Conservation (phyloP, 2,888 invertebrate genomes). For the Cephus pygmeus region DNA sequence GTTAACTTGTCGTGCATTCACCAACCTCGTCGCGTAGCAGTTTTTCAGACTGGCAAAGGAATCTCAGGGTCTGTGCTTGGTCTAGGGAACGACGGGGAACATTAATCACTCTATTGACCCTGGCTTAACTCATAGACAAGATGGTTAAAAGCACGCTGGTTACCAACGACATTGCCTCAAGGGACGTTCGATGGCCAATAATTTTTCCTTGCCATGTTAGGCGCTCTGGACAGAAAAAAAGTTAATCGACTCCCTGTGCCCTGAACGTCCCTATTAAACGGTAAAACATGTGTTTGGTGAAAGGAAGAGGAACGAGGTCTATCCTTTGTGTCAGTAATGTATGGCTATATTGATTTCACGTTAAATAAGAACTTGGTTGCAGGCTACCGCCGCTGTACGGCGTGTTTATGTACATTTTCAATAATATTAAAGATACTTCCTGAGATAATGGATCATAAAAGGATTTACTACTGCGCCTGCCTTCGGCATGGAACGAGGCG, state of each 20-base stretch:
- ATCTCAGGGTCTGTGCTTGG: neutral
- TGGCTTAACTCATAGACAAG: constrained; percentile 4
- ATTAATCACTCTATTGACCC: constrained; percentile 8
- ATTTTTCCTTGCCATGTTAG: constrained; percentile 5
- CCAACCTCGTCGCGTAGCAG: neutral
- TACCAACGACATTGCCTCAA: neutral
- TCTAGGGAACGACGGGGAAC: neutral
- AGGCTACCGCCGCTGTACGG: constrained; percentile 19
- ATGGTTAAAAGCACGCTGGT: constrained; percentile 1
- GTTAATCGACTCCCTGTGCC: constrained; percentile 22
- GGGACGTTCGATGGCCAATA: constrained; percentile 8
- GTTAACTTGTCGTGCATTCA: neutral
- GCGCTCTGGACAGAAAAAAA: constrained; percentile 8
- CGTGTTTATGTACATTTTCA: constrained; percentile 25
- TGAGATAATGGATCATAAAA: constrained; percentile 37
- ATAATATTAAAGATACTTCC: constrained; percentile 34
- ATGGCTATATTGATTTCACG: constrained; percentile 38
- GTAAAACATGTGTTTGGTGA: constrained; percentile 28
- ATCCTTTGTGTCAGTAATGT: constrained; percentile 11
- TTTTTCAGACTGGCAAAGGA: neutral
- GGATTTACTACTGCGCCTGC: constrained; percentile 4
- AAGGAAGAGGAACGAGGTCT: constrained; percentile 14
- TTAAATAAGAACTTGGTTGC: constrained; percentile 33
- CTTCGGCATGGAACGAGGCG: neutral
- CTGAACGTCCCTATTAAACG: constrained; percentile 17